Conservation (phyloP, 2,888 invertebrate genomes). For the Ophonus ardosiacus region DNA sequence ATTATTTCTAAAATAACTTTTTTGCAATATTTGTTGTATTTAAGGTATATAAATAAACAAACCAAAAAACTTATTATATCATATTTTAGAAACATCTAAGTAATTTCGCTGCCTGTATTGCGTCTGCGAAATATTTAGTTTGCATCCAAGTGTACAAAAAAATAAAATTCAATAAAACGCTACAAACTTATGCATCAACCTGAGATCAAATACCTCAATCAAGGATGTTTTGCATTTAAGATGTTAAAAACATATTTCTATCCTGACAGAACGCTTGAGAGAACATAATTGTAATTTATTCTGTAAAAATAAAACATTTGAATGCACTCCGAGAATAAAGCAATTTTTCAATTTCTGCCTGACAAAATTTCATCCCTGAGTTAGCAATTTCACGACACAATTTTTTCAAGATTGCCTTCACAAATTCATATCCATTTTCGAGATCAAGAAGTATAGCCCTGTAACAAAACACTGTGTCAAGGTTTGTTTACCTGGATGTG, state of each 20-base stretch:
- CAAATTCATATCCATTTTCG: background rate
- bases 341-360: background rate
- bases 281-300: background rate
- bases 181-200: no score
- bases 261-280: background rate
- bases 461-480: constrained; percentile 29
- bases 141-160: no score
- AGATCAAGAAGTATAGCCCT: background rate
- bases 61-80: no score
- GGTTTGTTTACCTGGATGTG: constrained; percentile 37
- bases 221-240: background rate
- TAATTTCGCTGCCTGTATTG: no score
- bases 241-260: background rate
- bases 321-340: background rate
- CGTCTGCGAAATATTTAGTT: no score
- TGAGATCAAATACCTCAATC: background rate
- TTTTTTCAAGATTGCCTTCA: background rate
- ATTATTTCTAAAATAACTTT: no score
- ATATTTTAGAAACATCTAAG: no score
- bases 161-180: no score
- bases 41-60: no score
- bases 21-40: no score
- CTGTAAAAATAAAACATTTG: background rate
- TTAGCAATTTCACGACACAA: constrained; percentile 7
- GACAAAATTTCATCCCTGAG: background rate